Conservation (phyloP, 2,888 invertebrate genomes). For the Chalcosyrphus nemorum region DNA sequence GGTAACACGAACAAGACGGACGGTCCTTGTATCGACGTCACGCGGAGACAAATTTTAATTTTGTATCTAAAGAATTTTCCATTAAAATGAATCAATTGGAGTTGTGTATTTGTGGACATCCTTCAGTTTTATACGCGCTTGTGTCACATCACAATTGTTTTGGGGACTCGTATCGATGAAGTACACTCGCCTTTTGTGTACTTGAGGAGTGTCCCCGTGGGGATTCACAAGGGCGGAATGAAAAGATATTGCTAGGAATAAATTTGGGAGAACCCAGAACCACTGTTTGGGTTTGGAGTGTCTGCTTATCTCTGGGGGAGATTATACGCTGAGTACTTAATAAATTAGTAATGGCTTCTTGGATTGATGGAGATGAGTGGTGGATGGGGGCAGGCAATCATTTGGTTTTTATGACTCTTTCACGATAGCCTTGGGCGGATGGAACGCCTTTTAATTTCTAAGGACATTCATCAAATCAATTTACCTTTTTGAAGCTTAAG, state of each 20-base stretch:
- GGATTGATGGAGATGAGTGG: not conserved
- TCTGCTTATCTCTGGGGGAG: constrained; percentile 37
- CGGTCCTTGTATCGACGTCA: not conserved
- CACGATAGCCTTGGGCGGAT: not conserved
- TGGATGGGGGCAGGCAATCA: not conserved
- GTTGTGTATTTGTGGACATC: constrained; percentile 37
- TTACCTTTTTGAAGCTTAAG: too few relatives aligned
- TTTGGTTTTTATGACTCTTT: not conserved
- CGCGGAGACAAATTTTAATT: constrained; percentile 48
- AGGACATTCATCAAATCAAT: not conserved
- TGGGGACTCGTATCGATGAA: constrained; percentile 39
- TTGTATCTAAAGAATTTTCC: constrained; percentile 52
- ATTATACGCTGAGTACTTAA: constrained; percentile 60
- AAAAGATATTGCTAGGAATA: constrained; percentile 14
- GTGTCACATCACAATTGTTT: constrained; percentile 39
- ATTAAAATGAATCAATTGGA: constrained; percentile 38
- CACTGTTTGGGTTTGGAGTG: not conserved
- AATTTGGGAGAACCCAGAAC: not conserved
- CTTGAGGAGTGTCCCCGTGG: constrained; percentile 59
- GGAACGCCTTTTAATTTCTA: not conserved
- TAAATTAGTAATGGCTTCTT: constrained; percentile 46
- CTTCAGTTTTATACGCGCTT: constrained; percentile 18
- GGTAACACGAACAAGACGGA: constrained; percentile 39
- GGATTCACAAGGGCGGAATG: constrained; percentile 16
- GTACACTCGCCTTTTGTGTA: constrained; percentile 37